Conservation (phyloP, 2,797 vertebrate genomes). For the Danio kyathit region DNA sequence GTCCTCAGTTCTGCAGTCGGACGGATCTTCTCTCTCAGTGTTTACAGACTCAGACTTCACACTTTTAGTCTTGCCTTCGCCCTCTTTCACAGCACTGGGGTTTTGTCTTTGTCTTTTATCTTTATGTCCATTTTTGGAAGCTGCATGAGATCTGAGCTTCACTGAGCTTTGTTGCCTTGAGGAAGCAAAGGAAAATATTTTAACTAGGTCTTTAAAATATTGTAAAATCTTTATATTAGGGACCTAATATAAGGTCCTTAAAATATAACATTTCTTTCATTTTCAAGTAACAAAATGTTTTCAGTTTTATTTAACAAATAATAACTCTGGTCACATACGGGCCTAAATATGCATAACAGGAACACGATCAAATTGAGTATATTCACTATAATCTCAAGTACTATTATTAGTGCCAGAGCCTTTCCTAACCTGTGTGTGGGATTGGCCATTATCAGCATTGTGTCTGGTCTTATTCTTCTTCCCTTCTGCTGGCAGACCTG, state of each 20-base stretch:
- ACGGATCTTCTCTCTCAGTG: conserved; percentile 25
- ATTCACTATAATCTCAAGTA: not conserved
- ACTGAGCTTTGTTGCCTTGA: conserved; percentile 56
- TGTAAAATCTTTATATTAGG: too few relatives aligned
- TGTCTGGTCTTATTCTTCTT: conserved; percentile 64
- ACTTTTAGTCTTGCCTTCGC: not conserved
- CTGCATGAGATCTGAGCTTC: conserved; percentile 39
- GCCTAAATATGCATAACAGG: not conserved
- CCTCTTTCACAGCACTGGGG: conserved; percentile 35
- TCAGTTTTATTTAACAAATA: too few relatives aligned
- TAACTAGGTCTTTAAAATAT: not conserved
- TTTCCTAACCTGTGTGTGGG: conserved; percentile 67
- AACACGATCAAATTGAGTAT: not conserved
- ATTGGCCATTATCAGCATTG: conserved; percentile 53
- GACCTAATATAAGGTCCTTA: too few relatives aligned
- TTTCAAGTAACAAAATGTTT: too few relatives aligned
- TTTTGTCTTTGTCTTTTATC: conserved; percentile 37
- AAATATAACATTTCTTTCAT: too few relatives aligned
- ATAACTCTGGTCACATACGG: not conserved
- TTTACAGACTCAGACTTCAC: conserved; percentile 9
- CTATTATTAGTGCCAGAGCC: not conserved
- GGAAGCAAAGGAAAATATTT: conserved; percentile 46
- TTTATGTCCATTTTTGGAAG: conserved; percentile 45
- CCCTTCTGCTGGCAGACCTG: conserved; percentile 60
- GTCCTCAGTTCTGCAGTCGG: not conserved